phyloP scores from a whole-genome alignment of 2,797 vertebrate genomes.

The Austrolebias charrua region DNA sequence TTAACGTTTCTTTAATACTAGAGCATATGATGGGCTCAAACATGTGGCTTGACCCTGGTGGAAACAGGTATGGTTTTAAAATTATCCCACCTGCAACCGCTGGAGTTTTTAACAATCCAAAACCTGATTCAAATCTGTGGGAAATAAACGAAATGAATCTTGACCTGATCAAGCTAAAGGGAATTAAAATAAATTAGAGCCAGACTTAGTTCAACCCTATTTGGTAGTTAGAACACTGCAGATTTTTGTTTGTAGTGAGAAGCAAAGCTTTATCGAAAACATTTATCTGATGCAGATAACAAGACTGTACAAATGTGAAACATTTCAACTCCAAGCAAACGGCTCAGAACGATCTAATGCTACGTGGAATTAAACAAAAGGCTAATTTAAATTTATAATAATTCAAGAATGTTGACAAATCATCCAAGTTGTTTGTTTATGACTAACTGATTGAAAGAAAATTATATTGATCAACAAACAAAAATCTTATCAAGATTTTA shows the following conservation, averaged over 20 bases:
- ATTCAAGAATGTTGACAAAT: slow-evolving; percentile 11
- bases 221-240: slow-evolving; percentile 26
- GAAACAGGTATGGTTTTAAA: slow-evolving; percentile 25
- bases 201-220: slow-evolving; percentile 37
- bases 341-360: slow-evolving; percentile 24
- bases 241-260: slow-evolving; percentile 33
- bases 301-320: slow-evolving; percentile 18
- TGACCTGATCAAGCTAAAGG: slow-evolving; percentile 44
- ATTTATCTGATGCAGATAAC: slow-evolving; percentile 39
- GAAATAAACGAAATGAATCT: slow-evolving; percentile 58
- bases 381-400: slow-evolving; percentile 4
- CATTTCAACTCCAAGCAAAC: slow-evolving; percentile 13
- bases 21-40: slow-evolving; percentile 16
- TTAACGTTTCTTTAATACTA: slow-evolving; percentile 22
- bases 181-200: slow-evolving; percentile 47
- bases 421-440: slow-evolving; percentile 10
- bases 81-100: slow-evolving; percentile 41
- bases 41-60: slow-evolving; percentile 25
- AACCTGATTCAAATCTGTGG: slow-evolving; percentile 56
- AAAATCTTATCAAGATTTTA: background rate
- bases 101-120: slow-evolving; percentile 43
- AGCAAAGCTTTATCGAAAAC: slow-evolving; percentile 33
- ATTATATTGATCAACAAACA: slow-evolving; percentile 6
- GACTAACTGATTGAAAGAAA: slow-evolving; percentile 9
- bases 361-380: slow-evolving; percentile 16